These are phyloP conservation scores for Cyprinus carpio DNA, from an alignment of 2,113 vertebrate species.

Conservation along the genomic window DNA sequence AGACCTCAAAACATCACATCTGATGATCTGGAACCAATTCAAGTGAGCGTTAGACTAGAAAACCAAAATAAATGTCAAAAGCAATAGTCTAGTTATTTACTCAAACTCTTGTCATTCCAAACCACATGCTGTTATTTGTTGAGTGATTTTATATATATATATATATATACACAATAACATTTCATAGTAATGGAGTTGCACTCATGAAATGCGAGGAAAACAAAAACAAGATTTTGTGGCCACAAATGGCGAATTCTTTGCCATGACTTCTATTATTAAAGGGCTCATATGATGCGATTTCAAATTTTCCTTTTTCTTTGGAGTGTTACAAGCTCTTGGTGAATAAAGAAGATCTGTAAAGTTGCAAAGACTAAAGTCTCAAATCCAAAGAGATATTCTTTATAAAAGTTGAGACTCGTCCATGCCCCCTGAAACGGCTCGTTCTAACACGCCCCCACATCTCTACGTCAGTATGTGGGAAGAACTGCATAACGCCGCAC, in stretches of 20 bases:
- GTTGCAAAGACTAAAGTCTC: no score
- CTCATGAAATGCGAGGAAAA: neutral
- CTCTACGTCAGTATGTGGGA: no score
- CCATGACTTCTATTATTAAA: neutral
- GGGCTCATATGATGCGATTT: no score
- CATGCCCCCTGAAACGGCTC: no score
- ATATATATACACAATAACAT: neutral
- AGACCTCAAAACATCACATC: neutral
- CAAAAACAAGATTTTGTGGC: neutral
- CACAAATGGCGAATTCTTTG: neutral
- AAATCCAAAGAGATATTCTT: no score
- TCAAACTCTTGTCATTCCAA: neutral
- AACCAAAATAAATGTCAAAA: neutral
- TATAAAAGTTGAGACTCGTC: no score
- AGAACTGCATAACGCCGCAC: no score
- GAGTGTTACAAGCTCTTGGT: no score
- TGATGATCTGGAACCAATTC: neutral
- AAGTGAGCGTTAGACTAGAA: neutral
- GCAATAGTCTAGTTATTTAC: neutral
- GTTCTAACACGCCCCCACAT: no score
- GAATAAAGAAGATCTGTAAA: no score
- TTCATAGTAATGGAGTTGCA: neutral
- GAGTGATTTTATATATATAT: neutral
- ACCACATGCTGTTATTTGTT: neutral
- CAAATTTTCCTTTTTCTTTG: no score